Conservation (phyloP, 2,888 invertebrate genomes). For the Yponomeuta evonymella region DNA sequence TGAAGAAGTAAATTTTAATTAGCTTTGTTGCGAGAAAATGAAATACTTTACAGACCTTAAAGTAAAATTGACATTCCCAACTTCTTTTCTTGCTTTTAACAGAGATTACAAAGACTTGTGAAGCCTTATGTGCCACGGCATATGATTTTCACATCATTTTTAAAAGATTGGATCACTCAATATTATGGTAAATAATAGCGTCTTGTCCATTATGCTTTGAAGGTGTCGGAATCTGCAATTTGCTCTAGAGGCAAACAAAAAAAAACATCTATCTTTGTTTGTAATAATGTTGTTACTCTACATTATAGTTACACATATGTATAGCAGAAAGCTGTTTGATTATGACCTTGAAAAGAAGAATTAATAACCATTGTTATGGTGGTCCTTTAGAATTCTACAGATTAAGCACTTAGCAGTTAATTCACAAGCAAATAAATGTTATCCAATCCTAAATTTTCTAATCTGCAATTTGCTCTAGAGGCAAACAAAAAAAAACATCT, state of each 20-base stretch:
- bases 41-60: neutral
- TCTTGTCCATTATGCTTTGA: too few relatives aligned
- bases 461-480: too few relatives aligned
- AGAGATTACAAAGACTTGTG: neutral
- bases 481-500: neutral
- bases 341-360: too few relatives aligned
- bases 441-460: neutral
- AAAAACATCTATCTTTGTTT: neutral
- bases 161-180: too few relatives aligned
- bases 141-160: too few relatives aligned
- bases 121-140: too few relatives aligned
- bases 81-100: slow-evolving; percentile 1
- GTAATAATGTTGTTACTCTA: neutral
- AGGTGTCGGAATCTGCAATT: too few relatives aligned
- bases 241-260: too few relatives aligned
- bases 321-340: neutral
- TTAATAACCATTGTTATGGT: too few relatives aligned
- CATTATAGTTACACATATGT: neutral
- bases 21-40: neutral
- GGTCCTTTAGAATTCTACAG: too few relatives aligned
- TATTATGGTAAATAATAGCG: too few relatives aligned
- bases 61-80: neutral
- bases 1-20: neutral
- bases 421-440: too few relatives aligned
- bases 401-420: neutral